Evolutionary conservation across 2,888 invertebrate species (phyloP).

Genomic region (Tetragnatha montana): DNA sequence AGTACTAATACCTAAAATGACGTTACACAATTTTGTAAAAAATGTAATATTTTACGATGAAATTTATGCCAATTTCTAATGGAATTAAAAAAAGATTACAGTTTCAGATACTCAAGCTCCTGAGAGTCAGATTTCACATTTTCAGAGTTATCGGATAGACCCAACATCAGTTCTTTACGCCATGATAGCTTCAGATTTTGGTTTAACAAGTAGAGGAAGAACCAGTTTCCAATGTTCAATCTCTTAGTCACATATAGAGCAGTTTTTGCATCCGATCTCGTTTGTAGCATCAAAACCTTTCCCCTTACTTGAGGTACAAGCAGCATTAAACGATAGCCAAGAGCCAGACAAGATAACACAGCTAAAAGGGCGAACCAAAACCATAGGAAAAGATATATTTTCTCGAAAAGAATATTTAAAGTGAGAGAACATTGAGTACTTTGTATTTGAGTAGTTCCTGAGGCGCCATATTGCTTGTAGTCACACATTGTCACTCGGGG

Average conservation of each 20-base stretch:
- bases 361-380: slow-evolving; percentile 8
- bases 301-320: slow-evolving; percentile 21
- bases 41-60: too few species aligned
- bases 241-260: slow-evolving; percentile 42
- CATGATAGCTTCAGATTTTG: slow-evolving; percentile 90
- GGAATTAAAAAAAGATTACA: too few species aligned
- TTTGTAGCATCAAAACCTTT: slow-evolving; percentile 77
- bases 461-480: not conserved
- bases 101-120: too few species aligned
- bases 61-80: too few species aligned
- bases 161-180: slow-evolving; percentile 80
- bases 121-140: not conserved
- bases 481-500: not conserved
- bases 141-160: not conserved
- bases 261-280: slow-evolving; percentile 81
- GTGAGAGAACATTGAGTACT: not conserved
- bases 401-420: slow-evolving; percentile 1
- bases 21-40: too few species aligned
- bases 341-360: slow-evolving; percentile 32
- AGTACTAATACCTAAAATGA: too few species aligned
- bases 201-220: slow-evolving; percentile 85
- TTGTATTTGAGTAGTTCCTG: not conserved
- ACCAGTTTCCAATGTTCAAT: slow-evolving; percentile 67
- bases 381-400: slow-evolving; percentile 14
- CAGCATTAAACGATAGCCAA: slow-evolving; percentile 70